A percentile compares a stretch with the other conserved stretches of the same genome.
Evolutionary conservation across 2,888 invertebrate species (phyloP).

Genomic region (Hylaea fasciaria): DNA sequence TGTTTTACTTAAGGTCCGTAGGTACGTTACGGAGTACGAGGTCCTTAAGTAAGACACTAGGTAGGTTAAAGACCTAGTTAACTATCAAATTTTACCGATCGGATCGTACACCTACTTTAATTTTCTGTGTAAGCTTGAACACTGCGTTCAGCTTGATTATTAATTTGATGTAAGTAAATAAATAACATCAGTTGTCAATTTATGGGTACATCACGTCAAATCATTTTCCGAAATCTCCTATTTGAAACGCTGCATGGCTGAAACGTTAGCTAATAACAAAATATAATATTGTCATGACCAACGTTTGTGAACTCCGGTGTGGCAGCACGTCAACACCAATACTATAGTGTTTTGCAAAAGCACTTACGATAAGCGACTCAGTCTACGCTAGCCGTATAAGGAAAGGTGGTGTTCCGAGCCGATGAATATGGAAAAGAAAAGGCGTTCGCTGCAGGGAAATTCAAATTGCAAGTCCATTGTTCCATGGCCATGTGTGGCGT

Average conservation of each 20-base stretch:
- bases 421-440: constrained; percentile 65
- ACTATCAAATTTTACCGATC: too few species aligned
- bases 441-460: constrained; percentile 58
- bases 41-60: too few species aligned
- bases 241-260: too few species aligned
- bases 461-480: constrained; percentile 73
- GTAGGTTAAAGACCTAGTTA: too few species aligned
- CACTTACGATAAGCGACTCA: constrained; percentile 34
- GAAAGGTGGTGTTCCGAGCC: constrained; percentile 48
- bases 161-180: too few species aligned
- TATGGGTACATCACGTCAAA: too few species aligned
- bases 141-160: too few species aligned
- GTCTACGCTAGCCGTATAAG: constrained; percentile 34
- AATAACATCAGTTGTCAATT: too few species aligned
- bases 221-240: too few species aligned
- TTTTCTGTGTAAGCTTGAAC: too few species aligned
- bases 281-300: not conserved
- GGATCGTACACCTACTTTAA: too few species aligned
- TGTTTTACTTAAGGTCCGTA: constrained; percentile 1
- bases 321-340: constrained; percentile 3
- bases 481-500: constrained; percentile 55
- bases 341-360: constrained; percentile 20
- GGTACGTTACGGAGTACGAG: not conserved
- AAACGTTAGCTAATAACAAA: constrained; percentile 2
- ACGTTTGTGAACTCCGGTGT: constrained; percentile 9